A percentile compares a stretch with the other conserved stretches of the same genome.
Evolutionary conservation across 2,888 invertebrate genomes (phyloP).

Genomic region (Drosophila falleni): DNA sequence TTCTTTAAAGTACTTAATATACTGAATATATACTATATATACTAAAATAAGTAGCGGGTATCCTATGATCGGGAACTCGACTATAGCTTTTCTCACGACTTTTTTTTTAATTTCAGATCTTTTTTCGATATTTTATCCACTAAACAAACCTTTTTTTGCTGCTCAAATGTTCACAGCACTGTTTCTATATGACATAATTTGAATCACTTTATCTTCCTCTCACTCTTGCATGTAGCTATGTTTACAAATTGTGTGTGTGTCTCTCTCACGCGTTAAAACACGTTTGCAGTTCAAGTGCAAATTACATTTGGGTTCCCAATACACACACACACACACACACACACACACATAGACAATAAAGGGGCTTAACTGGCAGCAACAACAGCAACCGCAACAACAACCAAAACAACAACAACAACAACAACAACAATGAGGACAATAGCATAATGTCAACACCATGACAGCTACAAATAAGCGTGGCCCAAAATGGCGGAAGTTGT

Average conservation of each 20-base stretch:
- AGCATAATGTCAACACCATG: conserved; percentile 35
- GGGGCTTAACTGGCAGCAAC: conserved; percentile 56
- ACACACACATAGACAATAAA: conserved; percentile 36
- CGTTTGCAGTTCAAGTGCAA: conserved; percentile 61
- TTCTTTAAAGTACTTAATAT: too few relatives aligned
- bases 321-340: conserved; percentile 18
- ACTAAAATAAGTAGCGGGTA: too few relatives aligned
- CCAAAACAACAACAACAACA: conserved; percentile 17
- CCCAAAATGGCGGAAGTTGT: conserved; percentile 70
- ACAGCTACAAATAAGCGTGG: conserved; percentile 43
- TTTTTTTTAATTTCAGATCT: too few relatives aligned
- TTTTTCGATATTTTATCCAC: too few relatives aligned
- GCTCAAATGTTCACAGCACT: not conserved
- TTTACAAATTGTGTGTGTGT: conserved; percentile 21
- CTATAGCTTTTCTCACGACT: too few relatives aligned
- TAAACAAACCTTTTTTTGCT: not conserved
- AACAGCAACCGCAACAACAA: conserved; percentile 30
- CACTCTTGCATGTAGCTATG: not conserved
- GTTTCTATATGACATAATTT: conserved; percentile 1
- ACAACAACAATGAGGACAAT: conserved; percentile 22
- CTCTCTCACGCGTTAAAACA: conserved; percentile 21
- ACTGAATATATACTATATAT: too few relatives aligned
- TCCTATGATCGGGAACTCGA: too few relatives aligned
- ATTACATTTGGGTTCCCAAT: conserved; percentile 58
- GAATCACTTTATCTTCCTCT: not conserved